Conservation (phyloP, 92 coral and sea anemone species). For the Virgularia gustaviana region DNA sequence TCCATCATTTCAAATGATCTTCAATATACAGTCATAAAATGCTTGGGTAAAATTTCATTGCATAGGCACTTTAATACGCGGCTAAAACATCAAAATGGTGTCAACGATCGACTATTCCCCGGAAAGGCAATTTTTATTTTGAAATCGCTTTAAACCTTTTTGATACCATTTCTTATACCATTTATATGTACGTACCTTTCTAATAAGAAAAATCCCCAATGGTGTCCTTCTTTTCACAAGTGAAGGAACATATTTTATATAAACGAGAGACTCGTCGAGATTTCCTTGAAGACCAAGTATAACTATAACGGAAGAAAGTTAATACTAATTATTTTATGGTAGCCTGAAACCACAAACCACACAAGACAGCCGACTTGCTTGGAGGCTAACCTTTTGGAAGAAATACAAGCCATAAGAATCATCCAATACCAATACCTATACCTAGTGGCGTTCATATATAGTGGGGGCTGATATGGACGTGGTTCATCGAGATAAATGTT, state of each 20-base stretch:
- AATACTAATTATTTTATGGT: neutral
- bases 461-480: too few species aligned
- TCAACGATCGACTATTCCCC: too few species aligned
- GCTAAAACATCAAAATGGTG: too few species aligned
- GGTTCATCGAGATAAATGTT: too few species aligned
- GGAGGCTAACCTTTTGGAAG: neutral
- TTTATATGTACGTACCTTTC: slow-evolving; percentile 66
- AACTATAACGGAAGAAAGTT: slow-evolving; percentile 44
- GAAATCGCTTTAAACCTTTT: too few species aligned
- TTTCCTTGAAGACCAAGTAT: slow-evolving; percentile 82
- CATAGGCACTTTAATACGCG: too few species aligned
- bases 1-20: too few species aligned
- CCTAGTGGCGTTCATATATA: too few species aligned
- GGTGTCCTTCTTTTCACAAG: slow-evolving; percentile 92
- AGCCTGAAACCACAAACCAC: neutral
- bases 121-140: too few species aligned
- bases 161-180: neutral
- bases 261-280: slow-evolving; percentile 67
- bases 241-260: slow-evolving; percentile 76
- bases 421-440: too few species aligned
- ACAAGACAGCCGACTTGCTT: neutral
- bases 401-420: neutral
- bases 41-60: too few species aligned
- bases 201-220: slow-evolving; percentile 66
- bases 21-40: too few species aligned